Percentiles rank a stretch among this genome's conserved stretches.
phyloP scores from a whole-genome alignment of 2,797 vertebrate genomes.

The Ptychobarbus kaznakovi region DNA sequence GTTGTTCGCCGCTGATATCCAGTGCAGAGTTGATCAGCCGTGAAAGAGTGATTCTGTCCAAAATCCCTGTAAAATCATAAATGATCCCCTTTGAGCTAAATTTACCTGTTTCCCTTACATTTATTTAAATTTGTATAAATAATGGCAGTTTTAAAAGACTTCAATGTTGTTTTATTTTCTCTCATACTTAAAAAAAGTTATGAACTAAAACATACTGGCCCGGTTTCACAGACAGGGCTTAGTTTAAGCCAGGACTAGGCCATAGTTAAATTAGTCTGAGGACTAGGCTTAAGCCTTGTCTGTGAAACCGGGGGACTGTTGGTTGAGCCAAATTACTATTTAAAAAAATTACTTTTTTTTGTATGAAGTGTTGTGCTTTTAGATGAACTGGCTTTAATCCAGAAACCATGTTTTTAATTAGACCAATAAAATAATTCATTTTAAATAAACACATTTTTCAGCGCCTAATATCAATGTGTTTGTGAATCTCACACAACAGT shows the following conservation, averaged over 20 bases:
- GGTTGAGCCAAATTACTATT: background rate
- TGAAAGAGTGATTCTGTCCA: no score
- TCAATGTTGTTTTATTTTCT: background rate
- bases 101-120: background rate
- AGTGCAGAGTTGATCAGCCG: no score
- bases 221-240: no score
- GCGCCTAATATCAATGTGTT: conserved; percentile 1
- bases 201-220: background rate
- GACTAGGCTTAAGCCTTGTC: no score
- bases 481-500: background rate
- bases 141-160: background rate
- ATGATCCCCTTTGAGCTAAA: no score
- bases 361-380: background rate
- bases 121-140: background rate
- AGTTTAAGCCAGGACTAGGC: no score
- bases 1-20: no score
- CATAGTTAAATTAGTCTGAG: no score
- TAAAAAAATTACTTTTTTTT: background rate
- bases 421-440: background rate
- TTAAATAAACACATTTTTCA: background rate
- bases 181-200: background rate
- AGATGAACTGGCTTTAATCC: background rate
- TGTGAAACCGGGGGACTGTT: no score
- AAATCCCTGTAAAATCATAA: no score
- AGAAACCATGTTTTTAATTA: background rate